Evolutionary conservation across 2,888 invertebrate genomes (phyloP).

Genomic region (Acleris cristana): DNA sequence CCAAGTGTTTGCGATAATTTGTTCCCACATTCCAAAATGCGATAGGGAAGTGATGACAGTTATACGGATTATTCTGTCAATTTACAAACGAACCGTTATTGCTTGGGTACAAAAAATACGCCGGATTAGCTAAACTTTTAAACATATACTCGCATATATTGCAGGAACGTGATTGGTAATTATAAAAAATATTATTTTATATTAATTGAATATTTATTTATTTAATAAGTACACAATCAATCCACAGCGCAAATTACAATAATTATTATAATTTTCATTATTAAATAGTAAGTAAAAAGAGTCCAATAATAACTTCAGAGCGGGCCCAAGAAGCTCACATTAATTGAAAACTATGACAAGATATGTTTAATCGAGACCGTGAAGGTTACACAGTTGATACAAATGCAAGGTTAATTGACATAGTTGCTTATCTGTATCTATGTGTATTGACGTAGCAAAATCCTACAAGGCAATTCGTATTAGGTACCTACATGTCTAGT

Average conservation of each 20-base stretch:
- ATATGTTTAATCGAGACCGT: constrained; percentile 26
- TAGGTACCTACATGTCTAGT: background rate
- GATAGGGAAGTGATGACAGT: constrained; percentile 79
- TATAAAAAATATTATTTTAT: background rate
- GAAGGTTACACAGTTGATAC: constrained; percentile 30
- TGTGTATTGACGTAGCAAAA: constrained; percentile 25
- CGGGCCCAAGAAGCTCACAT: constrained; percentile 4
- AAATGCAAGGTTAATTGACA: constrained; percentile 34
- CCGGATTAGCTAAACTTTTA: constrained; percentile 39
- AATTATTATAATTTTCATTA: too few relatives aligned
- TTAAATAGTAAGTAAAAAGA: background rate
- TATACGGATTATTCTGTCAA: constrained; percentile 64
- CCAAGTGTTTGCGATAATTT: constrained; percentile 82
- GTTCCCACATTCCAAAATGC: constrained; percentile 75
- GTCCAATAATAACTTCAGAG: background rate
- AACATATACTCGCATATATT: background rate
- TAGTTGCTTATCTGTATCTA: constrained; percentile 29
- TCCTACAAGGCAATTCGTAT: constrained; percentile 9
- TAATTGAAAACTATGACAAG: constrained; percentile 27
- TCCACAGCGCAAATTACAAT: too few relatives aligned
- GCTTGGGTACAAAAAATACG: constrained; percentile 50
- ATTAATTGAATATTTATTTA: too few relatives aligned
- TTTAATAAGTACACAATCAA: too few relatives aligned
- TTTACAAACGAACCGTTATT: constrained; percentile 59
- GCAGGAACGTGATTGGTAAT: background rate